A percentile compares a stretch with the other conserved stretches of the same genome.
phyloP scores from a whole-genome alignment of 2,113 vertebrate genomes.

The human region GRCh38 chr7:133079001-133079500 shows the following conservation, averaged over 20 bases:
- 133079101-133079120: background rate
- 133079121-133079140: background rate
- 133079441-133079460: background rate
- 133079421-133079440: background rate
- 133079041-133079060: background rate
- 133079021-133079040: background rate
- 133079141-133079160: background rate
- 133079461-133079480: background rate
- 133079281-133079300: background rate
- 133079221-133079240: background rate
- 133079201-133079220: background rate
- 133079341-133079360: slow-evolving; percentile 5
- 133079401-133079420: background rate
- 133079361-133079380: background rate
- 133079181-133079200: background rate
- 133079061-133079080: background rate
- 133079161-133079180: background rate
- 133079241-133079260: background rate
- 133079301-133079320: background rate
- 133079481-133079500: background rate
- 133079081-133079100: background rate
- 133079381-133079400: background rate
- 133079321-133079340: background rate
- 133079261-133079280: background rate
- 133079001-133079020: background rate